Evolutionary conservation across 1,140 invertebrate species (phyloP), one percentile per base, ranked within the genome.

Genomic region (Lordiphosa stackelbergi): DNA sequence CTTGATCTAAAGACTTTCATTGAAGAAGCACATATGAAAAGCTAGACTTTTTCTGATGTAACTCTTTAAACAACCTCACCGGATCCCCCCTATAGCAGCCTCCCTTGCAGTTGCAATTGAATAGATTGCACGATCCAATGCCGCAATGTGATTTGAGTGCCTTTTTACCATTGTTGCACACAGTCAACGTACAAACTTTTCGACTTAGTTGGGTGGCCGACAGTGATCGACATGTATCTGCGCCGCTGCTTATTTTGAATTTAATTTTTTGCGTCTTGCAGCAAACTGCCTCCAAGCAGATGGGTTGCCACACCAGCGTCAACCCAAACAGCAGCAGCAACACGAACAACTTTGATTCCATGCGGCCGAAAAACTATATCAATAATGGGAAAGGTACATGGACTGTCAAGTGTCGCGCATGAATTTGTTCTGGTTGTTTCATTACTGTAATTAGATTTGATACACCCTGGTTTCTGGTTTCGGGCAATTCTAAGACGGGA

Each of bases 111-210:
- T 41, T 53, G 12, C 51, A 40, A 1, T 28, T 13, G 11, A 53
- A 53, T 19, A 53, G 10, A 22, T 53, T 41, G 11, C 47, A 49
- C 9, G 34, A 49, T 1, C 10, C 13, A n/a, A 49, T 37, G 16
- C 34, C 47, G 11, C 47, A 49, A 37, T 49, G 34, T 28, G 12
- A 19, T 37, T 31, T 36, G 4, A 5, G 31, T 4, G 47, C 8
- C 47, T 19, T 4, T 6, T 4, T 34, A 4, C 47, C 47, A 49
- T 49, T 49, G 9, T 37, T 37, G 35, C 47, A 49, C n/a, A 49
- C 31, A 3, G 12, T 8, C 35, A 37, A 13, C 2, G 12, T 16
- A 34, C 47, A 49, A 12, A 49, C 31, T 13, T 19, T 49, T 11
- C 24, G 47, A 36, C 47, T 49, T 22, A 49, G 31, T 16, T 37